phyloP scores from a whole-genome alignment of 2,797 vertebrate species.

The Tamandua tetradactyla region DNA sequence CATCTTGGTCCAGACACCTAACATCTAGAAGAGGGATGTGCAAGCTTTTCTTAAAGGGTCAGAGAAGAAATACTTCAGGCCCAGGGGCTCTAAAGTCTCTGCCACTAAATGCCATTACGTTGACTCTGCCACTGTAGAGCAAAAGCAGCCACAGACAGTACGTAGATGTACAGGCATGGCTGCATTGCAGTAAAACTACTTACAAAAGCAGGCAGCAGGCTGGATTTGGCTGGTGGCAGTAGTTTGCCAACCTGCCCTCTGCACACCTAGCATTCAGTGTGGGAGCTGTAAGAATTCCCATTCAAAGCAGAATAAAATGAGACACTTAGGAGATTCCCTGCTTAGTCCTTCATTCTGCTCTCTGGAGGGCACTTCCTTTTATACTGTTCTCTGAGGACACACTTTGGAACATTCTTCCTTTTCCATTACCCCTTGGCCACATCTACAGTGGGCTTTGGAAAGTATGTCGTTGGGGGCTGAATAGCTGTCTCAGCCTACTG shows the following conservation, averaged over 20 bases:
- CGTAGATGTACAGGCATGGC: rapidly evolving
- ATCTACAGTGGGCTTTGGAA: neutral
- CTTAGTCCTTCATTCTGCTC: rapidly evolving
- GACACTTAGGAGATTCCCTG: rapidly evolving
- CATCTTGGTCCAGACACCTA: neutral
- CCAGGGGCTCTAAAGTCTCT: neutral
- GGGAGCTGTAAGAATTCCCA: rapidly evolving
- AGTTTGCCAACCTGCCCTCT: neutral
- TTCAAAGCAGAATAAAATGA: too few relatives aligned
- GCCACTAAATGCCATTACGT: rapidly evolving
- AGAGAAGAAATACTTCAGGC: too few relatives aligned
- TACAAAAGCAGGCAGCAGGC: neutral
- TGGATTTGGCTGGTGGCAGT: rapidly evolving
- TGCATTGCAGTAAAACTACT: rapidly evolving
- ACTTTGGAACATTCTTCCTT: neutral
- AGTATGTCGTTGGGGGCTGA: rapidly evolving
- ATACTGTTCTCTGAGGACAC: neutral
- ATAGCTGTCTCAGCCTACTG: neutral
- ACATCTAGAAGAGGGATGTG: rapidly evolving
- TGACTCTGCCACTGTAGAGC: rapidly evolving
- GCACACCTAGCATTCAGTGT: neutral
- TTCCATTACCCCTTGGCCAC: neutral
- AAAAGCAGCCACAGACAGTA: rapidly evolving
- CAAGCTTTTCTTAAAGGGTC: neutral
- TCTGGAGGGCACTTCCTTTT: neutral